These are phyloP conservation scores for Macrostomum lignano DNA, from an alignment of 1,140 invertebrate species.

Conservation along the genomic window DNA sequence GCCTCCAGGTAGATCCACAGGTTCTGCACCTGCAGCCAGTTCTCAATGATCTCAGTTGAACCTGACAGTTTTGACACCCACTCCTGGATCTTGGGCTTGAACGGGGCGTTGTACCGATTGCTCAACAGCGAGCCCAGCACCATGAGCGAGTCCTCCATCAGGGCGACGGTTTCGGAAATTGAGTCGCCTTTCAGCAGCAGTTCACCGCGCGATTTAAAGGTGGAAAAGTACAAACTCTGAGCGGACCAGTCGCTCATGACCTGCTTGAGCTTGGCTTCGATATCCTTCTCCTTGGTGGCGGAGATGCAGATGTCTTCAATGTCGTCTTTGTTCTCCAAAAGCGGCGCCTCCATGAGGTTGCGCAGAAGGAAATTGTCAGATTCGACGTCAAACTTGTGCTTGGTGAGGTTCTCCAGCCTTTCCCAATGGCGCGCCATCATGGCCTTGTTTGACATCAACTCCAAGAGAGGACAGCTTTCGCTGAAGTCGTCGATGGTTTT, in stretches of 20 bases:
- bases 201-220: conserved; percentile 78
- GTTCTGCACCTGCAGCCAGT: conserved; percentile 81
- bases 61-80: conserved; percentile 76
- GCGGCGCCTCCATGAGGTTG: conserved; percentile 68
- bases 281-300: conserved; percentile 88
- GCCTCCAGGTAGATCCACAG: conserved; percentile 82
- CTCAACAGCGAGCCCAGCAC: conserved; percentile 63
- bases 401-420: conserved; percentile 61
- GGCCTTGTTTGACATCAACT: conserved; percentile 84
- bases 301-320: conserved; percentile 95
- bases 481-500: conserved; percentile 92
- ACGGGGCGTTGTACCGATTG: conserved; percentile 86
- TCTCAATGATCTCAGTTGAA: conserved; percentile 75
- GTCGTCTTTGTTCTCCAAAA: conserved; percentile 70
- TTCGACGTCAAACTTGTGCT: conserved; percentile 62
- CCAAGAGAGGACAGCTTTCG: conserved; percentile 73
- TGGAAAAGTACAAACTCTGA: conserved; percentile 59
- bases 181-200: conserved; percentile 40
- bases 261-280: conserved; percentile 69
- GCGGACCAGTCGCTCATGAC: conserved; percentile 79
- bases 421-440: conserved; percentile 90
- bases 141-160: conserved; percentile 82
- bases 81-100: conserved; percentile 75
- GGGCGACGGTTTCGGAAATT: conserved; percentile 56
- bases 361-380: conserved; percentile 72